Evolutionary conservation across 2,797 vertebrate species (phyloP).

Genomic region (Myotis myotis): DNA sequence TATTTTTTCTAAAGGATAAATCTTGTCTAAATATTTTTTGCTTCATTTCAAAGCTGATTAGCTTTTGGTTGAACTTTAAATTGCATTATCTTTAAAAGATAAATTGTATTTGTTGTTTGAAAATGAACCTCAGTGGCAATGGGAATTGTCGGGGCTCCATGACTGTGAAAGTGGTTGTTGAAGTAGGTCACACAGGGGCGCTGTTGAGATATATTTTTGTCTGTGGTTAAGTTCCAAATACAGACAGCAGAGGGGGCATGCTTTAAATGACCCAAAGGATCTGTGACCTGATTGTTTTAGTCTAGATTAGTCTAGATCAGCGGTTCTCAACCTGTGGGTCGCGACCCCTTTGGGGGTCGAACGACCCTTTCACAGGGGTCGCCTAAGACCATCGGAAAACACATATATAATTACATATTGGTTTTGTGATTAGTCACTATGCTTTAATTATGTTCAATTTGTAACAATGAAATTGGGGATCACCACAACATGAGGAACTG

Average conservation of each 20-base stretch:
- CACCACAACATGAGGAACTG: too few relatives aligned
- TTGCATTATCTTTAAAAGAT: background rate
- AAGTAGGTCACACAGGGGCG: constrained; percentile 25
- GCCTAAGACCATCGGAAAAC: too few relatives aligned
- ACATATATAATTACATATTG: too few relatives aligned
- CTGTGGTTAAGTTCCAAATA: background rate
- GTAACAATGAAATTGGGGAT: too few relatives aligned
- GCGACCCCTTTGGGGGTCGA: too few relatives aligned
- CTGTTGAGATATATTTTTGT: constrained; percentile 38
- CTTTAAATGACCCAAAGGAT: background rate
- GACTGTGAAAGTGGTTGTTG: background rate
- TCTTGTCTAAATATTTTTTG: background rate
- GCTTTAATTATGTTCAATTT: too few relatives aligned
- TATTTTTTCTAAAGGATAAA: background rate
- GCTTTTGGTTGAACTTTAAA: constrained; percentile 11
- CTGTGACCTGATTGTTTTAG: background rate
- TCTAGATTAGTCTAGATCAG: background rate
- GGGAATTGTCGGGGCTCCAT: background rate
- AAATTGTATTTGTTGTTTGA: background rate
- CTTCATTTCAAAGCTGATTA: background rate
- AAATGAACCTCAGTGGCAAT: background rate
- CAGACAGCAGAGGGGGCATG: background rate
- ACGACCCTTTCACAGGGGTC: too few relatives aligned
- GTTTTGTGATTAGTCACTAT: too few relatives aligned
- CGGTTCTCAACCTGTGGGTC: too few relatives aligned